These are phyloP conservation scores for Acanthacorydalis orientalis DNA, from an alignment of 2,888 invertebrate genomes.

Conservation along the genomic window DNA sequence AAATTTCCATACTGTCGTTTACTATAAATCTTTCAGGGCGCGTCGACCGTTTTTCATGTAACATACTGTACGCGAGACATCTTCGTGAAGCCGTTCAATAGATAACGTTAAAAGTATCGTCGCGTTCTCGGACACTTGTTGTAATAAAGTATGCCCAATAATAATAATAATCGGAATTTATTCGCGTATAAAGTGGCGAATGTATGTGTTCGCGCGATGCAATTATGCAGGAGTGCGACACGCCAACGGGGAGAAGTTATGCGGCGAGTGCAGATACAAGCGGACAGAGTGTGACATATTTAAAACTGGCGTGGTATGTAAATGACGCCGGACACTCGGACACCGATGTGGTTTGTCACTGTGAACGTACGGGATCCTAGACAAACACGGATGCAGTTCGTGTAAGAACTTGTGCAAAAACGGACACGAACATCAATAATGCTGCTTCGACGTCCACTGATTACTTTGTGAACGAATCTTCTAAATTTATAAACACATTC, in stretches of 20 bases:
- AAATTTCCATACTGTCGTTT: no score
- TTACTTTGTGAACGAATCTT: no score
- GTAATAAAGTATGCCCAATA: slow-evolving; percentile 3
- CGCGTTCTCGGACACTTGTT: no score
- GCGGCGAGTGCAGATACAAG: slow-evolving; percentile 1
- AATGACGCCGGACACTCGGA: not conserved
- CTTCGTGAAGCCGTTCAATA: no score
- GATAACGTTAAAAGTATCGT: no score
- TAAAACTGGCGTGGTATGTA: slow-evolving; percentile 4
- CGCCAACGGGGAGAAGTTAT: slow-evolving; percentile 2
- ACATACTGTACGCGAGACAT: no score
- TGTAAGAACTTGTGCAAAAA: no score
- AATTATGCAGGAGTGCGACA: slow-evolving; percentile 1
- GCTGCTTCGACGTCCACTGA: no score
- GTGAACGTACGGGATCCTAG: not conserved
- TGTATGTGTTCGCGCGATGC: slow-evolving; percentile 1
- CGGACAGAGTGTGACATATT: slow-evolving; percentile 1
- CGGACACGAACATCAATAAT: no score
- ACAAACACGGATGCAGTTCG: not conserved
- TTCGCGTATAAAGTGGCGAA: slow-evolving; percentile 6
- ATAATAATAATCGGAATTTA: slow-evolving; percentile 7
- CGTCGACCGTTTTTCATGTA: no score
- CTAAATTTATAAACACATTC: no score
- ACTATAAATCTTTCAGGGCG: no score
- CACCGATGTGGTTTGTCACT: not conserved